Conservation (phyloP, 2,888 invertebrate genomes). For the Buathra laborator region DNA sequence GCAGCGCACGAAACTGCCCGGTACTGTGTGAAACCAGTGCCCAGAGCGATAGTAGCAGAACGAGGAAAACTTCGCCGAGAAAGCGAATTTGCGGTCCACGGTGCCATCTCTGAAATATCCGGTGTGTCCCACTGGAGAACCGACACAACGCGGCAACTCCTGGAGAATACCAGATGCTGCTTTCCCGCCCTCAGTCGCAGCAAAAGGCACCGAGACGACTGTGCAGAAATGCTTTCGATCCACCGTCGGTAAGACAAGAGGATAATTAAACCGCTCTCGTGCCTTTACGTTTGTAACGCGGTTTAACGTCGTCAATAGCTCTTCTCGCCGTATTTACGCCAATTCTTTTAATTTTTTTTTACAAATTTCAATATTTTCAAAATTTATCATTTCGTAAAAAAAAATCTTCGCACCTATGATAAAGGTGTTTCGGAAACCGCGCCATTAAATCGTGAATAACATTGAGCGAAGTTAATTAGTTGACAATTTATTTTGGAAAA, state of each 20-base stretch:
- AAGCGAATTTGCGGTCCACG: conserved; percentile 57
- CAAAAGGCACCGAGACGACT: conserved; percentile 6
- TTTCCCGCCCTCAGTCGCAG: conserved; percentile 51
- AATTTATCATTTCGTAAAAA: too few species aligned
- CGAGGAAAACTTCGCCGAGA: not conserved
- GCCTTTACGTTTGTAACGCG: not conserved
- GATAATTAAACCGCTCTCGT: not conserved
- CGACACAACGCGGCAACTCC: conserved; percentile 64
- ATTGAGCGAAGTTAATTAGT: too few species aligned
- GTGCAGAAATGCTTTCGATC: conserved; percentile 63
- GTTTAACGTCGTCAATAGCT: not conserved
- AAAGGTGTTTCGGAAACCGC: too few species aligned
- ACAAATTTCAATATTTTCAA: too few species aligned
- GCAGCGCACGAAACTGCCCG: conserved; percentile 28
- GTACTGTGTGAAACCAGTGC: not conserved
- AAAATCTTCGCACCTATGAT: too few species aligned
- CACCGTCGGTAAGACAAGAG: conserved; percentile 65
- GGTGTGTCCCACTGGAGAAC: conserved; percentile 69
- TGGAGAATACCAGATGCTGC: conserved; percentile 72
- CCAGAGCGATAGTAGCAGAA: not conserved
- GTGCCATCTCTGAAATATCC: conserved; percentile 76
- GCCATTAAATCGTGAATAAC: too few species aligned
- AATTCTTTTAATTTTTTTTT: too few species aligned
- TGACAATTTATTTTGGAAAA: too few species aligned
- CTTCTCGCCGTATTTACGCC: not conserved